Evolutionary conservation across 2,797 vertebrate genomes (phyloP), one percentile per base, ranked within the genome.

Genomic region (Myotis findleyi): DNA sequence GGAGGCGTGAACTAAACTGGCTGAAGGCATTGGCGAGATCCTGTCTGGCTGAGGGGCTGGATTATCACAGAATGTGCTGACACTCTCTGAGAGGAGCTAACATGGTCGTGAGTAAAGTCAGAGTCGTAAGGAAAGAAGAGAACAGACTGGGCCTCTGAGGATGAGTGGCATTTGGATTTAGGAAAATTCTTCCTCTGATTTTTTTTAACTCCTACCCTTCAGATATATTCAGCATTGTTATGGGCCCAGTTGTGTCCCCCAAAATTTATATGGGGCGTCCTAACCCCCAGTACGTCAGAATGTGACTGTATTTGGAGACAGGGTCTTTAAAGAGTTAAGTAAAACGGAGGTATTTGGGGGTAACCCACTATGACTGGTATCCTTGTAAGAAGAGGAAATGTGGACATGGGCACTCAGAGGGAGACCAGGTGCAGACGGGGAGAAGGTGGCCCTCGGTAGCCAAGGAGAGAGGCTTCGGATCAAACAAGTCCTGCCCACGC

Each of bases 51-150:
- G 73, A 75, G 12, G 14, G 30, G 64, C 3, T 5, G 20, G 13
- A 0, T 69, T 59, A 27, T 27, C 41, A 4, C 0, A 82, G 33
- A 80, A 36, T 17, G 25, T 80, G 59, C n/a, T 59, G 41, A 38
- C 9, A 0, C 25, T n/a, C 2, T 33, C 4, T 30, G 64, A 11
- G 5, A 4, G 20, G 2, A 49, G 6, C 14, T 17, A 25, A 69
- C 49, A 6, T 1, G 38, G 41, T 12, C 20, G 6, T 6, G 18
- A 82, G 18, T 14, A 23, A 25, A 80, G 23, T 66, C 12, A 25
- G 53, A 71, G 44, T 8, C 30, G 4, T 21, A 20, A 21, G 4
- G 41, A 38, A 72, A 87, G 75, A 79, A 33, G 33, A 47, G 25
- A 53, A 66, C 3, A 49, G 17, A 4, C 7, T 9, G n/a, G 57